Evolutionary conservation across 2,888 invertebrate genomes (phyloP).

Genomic region (Diarsia brunnea): DNA sequence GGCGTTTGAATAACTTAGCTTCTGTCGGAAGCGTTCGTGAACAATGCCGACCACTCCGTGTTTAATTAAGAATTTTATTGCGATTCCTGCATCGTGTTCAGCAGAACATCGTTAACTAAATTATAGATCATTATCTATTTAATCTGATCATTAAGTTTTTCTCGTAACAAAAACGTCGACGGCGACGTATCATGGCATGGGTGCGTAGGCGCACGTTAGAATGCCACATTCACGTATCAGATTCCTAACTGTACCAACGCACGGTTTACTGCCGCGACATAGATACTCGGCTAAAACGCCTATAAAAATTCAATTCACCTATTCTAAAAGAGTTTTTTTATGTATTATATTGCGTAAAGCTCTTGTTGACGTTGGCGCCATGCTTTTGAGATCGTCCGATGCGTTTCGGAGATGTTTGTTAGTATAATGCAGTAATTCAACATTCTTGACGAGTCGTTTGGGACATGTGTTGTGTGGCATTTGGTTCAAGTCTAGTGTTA

Average conservation of each 20-base stretch:
- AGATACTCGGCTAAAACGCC: constrained; percentile 76
- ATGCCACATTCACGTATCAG: constrained; percentile 74
- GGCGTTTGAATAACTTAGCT: constrained; percentile 78
- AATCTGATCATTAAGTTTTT: constrained; percentile 69
- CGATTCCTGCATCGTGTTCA: constrained; percentile 61
- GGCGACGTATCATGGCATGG: constrained; percentile 48
- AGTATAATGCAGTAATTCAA: constrained; percentile 58
- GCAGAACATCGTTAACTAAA: constrained; percentile 51
- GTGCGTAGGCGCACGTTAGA: constrained; percentile 73
- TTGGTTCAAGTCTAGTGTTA: constrained; percentile 66
- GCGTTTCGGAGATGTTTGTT: constrained; percentile 63
- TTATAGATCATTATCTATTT: constrained; percentile 61
- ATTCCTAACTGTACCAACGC: constrained; percentile 86
- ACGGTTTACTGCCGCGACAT: constrained; percentile 77
- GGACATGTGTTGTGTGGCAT: constrained; percentile 60
- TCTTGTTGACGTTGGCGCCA: constrained; percentile 75
- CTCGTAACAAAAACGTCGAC: constrained; percentile 65
- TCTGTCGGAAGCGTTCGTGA: constrained; percentile 80
- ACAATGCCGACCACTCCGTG: constrained; percentile 68
- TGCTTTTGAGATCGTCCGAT: constrained; percentile 75
- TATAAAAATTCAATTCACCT: constrained; percentile 84
- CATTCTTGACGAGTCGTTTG: constrained; percentile 56
- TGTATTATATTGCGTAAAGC: constrained; percentile 75
- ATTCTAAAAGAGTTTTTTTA: constrained; percentile 73
- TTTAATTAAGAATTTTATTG: constrained; percentile 74